Conservation (phyloP, 2,797 vertebrate species). For the Sebastes alutus region DNA sequence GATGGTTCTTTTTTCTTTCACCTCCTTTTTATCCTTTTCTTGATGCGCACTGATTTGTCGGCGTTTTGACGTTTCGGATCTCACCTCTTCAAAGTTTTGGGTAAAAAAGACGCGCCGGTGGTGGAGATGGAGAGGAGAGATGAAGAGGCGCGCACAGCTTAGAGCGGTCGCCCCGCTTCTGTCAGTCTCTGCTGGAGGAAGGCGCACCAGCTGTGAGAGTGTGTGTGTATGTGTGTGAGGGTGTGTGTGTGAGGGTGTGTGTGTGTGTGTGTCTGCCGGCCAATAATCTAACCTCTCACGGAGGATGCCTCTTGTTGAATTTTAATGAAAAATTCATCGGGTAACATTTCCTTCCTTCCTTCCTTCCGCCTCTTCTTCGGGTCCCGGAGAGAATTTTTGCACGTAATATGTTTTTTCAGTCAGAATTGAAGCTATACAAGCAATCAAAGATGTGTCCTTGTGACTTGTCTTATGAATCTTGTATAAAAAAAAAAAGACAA, state of each 20-base stretch:
- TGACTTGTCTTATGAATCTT: background rate
- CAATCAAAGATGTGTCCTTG: background rate
- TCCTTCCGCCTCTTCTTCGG: conserved; percentile 18
- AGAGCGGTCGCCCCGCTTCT: conserved; percentile 75
- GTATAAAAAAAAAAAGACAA: background rate
- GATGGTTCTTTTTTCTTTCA: conserved; percentile 40
- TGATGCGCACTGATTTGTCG: conserved; percentile 27
- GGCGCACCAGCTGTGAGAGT: conserved; percentile 69
- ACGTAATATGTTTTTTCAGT: conserved; percentile 25
- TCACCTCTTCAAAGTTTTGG: conserved; percentile 69
- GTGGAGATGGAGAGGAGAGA: conserved; percentile 34
- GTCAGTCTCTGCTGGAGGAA: conserved; percentile 72
- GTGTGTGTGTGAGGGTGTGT: background rate
- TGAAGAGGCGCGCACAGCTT: conserved; percentile 63
- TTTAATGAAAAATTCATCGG: conserved; percentile 65
- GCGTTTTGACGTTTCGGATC: conserved; percentile 36
- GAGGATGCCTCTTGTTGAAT: conserved; percentile 73
- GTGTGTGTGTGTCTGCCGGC: conserved; percentile 47
- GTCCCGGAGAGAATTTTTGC: conserved; percentile 27
- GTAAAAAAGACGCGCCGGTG: conserved; percentile 52
- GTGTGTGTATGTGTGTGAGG: conserved; percentile 3
- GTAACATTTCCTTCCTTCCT: conserved; percentile 51
- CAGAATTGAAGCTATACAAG: conserved; percentile 18
- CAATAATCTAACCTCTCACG: conserved; percentile 80
- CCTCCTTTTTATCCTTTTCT: background rate